A percentile compares a stretch with the other conserved stretches of the same genome.
phyloP scores from a whole-genome alignment of 2,113 vertebrate species.

The Turnix velox region DNA sequence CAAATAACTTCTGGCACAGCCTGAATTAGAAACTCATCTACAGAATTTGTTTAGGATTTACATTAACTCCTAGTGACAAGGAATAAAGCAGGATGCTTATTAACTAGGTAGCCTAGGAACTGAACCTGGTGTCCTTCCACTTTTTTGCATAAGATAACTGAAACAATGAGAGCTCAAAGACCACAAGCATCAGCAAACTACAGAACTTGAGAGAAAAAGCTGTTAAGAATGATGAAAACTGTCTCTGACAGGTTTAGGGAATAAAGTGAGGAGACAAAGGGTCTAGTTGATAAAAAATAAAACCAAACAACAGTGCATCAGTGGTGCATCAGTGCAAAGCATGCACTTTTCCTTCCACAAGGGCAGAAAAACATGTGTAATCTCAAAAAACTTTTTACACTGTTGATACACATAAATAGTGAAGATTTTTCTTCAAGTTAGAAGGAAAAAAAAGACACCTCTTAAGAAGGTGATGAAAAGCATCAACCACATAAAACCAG shows the following conservation, averaged over 20 bases:
- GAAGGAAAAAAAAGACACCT: neutral
- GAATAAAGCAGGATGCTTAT: neutral
- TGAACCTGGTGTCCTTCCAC: neutral
- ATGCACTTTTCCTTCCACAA: neutral
- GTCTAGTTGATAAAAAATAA: neutral
- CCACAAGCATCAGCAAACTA: neutral
- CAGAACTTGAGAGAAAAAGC: neutral
- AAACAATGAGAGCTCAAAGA: neutral
- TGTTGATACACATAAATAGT: neutral
- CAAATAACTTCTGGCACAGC: neutral
- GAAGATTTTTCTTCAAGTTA: neutral
- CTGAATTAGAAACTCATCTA: neutral
- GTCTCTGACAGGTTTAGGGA: neutral
- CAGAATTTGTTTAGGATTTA: neutral
- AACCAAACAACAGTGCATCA: neutral
- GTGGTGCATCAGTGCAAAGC: neutral
- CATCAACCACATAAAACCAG: neutral
- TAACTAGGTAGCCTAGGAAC: accelerated
- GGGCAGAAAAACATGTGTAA: neutral
- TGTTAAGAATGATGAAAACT: neutral
- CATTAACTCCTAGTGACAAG: neutral
- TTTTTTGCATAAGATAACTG: neutral
- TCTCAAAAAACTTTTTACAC: neutral
- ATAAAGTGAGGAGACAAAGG: neutral
- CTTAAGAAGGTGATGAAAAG: neutral